These are phyloP conservation scores for Telmatochromis brichardi DNA, from an alignment of 2,113 vertebrate species.

Conservation along the genomic window DNA sequence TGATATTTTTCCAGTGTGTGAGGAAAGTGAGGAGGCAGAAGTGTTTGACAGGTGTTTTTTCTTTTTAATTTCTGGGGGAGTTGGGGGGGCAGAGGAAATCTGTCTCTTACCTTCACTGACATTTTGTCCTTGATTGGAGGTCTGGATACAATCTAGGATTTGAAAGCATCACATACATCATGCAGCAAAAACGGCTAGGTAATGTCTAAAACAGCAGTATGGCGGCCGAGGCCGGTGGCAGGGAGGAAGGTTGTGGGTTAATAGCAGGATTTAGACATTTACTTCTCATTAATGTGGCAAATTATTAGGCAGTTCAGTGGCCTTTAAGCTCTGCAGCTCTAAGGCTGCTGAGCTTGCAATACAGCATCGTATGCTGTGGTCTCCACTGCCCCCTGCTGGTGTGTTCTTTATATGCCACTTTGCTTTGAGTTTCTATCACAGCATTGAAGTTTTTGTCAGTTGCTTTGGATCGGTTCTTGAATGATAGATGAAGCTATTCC, in stretches of 20 bases:
- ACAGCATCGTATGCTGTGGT: background rate
- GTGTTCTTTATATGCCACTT: background rate
- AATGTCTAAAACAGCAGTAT: slow-evolving; percentile 5
- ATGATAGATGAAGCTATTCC: background rate
- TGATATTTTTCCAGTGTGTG: background rate
- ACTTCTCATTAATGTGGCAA: background rate
- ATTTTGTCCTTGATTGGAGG: slow-evolving; percentile 72
- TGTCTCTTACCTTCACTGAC: slow-evolving; percentile 68
- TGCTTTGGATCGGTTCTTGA: background rate
- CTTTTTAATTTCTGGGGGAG: background rate
- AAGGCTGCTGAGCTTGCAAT: background rate
- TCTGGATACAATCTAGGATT: slow-evolving; percentile 71
- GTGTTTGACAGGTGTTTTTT: background rate
- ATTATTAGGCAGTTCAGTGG: background rate
- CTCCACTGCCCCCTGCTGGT: slow-evolving; percentile 47
- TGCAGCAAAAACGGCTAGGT: slow-evolving; percentile 43
- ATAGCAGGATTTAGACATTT: background rate
- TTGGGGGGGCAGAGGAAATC: background rate
- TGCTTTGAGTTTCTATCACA: background rate
- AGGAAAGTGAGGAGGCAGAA: background rate
- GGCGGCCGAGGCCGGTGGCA: background rate
- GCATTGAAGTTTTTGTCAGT: background rate
- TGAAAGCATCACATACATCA: slow-evolving; percentile 71
- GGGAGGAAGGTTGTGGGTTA: background rate
- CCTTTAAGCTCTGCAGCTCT: background rate